These are phyloP conservation scores for Dryas iulia DNA, from an alignment of 1,140 invertebrate genomes.

Conservation along the genomic window DNA sequence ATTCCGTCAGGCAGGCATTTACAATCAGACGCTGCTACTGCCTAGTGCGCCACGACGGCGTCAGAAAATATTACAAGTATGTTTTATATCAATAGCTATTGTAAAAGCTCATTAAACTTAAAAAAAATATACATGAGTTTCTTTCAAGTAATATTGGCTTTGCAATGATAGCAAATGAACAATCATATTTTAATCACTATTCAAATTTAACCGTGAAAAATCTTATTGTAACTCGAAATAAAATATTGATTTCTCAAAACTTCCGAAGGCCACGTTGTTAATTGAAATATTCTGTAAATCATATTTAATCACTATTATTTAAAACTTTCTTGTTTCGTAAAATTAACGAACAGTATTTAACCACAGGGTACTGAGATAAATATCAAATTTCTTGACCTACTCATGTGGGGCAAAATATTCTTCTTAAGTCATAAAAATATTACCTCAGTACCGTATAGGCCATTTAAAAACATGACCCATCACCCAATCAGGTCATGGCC, in stretches of 20 bases:
- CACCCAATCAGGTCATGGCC: background rate
- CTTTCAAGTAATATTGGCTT: background rate
- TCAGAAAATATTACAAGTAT: too few species aligned
- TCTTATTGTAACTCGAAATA: background rate
- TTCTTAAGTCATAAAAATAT: slow-evolving; percentile 1
- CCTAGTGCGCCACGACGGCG: too few species aligned
- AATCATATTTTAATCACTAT: background rate
- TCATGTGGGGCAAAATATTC: slow-evolving; percentile 11
- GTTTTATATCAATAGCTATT: background rate
- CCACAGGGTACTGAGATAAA: slow-evolving; percentile 34
- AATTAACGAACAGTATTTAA: slow-evolving; percentile 34
- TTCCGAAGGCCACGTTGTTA: slow-evolving; percentile 20
- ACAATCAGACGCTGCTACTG: too few species aligned
- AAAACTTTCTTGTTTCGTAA: slow-evolving; percentile 35
- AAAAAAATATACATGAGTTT: background rate
- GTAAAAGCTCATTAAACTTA: background rate
- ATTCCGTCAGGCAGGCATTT: too few species aligned
- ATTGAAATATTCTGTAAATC: slow-evolving; percentile 38
- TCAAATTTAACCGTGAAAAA: background rate
- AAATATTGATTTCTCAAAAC: background rate
- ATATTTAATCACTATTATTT: slow-evolving; percentile 25
- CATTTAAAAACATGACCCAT: background rate
- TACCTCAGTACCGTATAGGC: background rate
- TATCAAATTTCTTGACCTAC: slow-evolving; percentile 40
- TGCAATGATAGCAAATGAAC: background rate